Conservation (phyloP, 2,888 invertebrate species). For the Apodemia hepburni region DNA sequence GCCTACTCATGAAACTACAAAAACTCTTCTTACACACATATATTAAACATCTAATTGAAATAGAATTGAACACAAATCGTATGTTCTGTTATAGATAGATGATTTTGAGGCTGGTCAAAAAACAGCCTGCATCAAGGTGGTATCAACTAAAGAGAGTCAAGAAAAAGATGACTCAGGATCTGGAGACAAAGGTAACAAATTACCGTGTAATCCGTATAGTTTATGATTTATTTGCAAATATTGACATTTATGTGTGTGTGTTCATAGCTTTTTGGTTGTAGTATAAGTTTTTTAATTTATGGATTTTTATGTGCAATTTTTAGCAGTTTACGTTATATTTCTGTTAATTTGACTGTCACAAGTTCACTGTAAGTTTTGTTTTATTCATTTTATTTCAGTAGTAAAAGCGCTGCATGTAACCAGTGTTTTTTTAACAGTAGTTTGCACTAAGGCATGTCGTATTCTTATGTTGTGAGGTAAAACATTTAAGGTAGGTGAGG, state of each 20-base stretch:
- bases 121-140: constrained; percentile 51
- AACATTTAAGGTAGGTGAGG: neutral
- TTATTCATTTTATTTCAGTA: neutral
- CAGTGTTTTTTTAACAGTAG: neutral
- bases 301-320: constrained; percentile 9
- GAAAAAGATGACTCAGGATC: constrained; percentile 34
- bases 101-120: constrained; percentile 49
- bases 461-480: neutral
- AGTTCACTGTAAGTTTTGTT: constrained; percentile 3
- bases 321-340: neutral
- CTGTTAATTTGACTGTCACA: neutral
- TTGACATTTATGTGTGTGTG: constrained; percentile 47
- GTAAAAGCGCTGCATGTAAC: neutral
- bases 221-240: constrained; percentile 18
- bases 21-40: no score
- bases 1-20: no score
- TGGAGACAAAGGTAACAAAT: constrained; percentile 32
- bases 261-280: constrained; percentile 60
- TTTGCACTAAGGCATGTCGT: constrained; percentile 3
- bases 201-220: constrained; percentile 20
- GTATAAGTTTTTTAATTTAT: constrained; percentile 23
- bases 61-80: neutral
- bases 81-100: constrained; percentile 46
- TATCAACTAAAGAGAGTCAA: constrained; percentile 42
- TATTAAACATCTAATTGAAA: no score